Conservation (phyloP, 2,797 vertebrate genomes). For the Smutsia gigantea region DNA sequence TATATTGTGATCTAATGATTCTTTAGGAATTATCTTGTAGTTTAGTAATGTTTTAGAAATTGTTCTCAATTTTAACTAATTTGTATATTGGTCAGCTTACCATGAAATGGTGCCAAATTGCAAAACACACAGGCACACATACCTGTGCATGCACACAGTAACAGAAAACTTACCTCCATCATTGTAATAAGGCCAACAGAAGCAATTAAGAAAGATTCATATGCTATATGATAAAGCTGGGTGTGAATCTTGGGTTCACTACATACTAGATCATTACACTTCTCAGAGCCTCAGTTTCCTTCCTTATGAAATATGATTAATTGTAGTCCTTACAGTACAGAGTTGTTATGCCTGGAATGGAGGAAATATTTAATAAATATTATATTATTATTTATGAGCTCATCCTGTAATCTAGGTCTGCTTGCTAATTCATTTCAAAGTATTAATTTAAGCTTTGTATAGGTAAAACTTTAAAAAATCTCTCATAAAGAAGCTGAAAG, state of each 20-base stretch:
- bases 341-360: not conserved
- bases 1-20: not conserved
- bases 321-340: not conserved
- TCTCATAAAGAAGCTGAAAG: not conserved
- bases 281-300: not conserved
- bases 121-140: not conserved
- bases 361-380: not conserved
- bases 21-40: constrained; percentile 68
- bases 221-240: not conserved
- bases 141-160: not conserved
- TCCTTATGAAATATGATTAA: not conserved
- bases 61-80: not conserved
- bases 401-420: not conserved
- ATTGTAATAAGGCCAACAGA: not conserved
- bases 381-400: not conserved
- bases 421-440: not conserved
- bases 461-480: not conserved
- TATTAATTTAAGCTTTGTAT: not conserved
- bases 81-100: not conserved
- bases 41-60: constrained; percentile 58
- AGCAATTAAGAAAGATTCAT: not conserved
- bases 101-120: not conserved
- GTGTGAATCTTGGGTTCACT: not conserved
- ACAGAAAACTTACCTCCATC: not conserved
- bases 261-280: not conserved